Percentiles rank a stretch among this genome's conserved stretches.
phyloP scores from a whole-genome alignment of 2,113 vertebrate species.

The Amia ocellicauda region DNA sequence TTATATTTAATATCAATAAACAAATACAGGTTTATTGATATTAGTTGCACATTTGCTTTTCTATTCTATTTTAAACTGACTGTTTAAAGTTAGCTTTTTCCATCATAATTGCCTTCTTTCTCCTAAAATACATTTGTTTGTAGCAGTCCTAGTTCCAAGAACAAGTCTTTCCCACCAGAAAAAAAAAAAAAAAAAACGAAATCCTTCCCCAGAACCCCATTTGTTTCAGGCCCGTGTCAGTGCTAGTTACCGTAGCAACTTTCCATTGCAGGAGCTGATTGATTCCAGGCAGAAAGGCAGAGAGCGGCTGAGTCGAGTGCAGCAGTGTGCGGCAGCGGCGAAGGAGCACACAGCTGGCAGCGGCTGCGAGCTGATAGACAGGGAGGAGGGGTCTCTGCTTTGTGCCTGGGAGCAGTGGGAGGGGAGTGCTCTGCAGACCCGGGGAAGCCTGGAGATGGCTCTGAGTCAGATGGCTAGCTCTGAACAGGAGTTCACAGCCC shows the following conservation, averaged over 20 bases:
- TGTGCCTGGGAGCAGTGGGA: slow-evolving; percentile 92
- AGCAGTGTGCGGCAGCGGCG: slow-evolving; percentile 68
- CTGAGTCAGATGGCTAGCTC: slow-evolving; percentile 74
- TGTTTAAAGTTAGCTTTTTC: no score
- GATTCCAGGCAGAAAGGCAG: slow-evolving; percentile 81
- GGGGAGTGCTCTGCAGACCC: slow-evolving; percentile 69
- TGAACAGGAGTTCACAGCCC: slow-evolving; percentile 74
- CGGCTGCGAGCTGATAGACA: slow-evolving; percentile 76
- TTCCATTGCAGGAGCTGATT: slow-evolving; percentile 86
- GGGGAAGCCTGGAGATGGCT: slow-evolving; percentile 67
- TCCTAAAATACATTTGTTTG: slow-evolving; percentile 33
- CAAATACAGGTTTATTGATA: no score
- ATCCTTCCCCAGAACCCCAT: slow-evolving; percentile 14
- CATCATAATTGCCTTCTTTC: no score
- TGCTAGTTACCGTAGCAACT: slow-evolving; percentile 78
- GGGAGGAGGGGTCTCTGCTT: slow-evolving; percentile 83
- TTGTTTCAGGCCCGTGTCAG: slow-evolving; percentile 45
- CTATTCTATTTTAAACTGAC: no score
- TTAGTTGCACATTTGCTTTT: no score
- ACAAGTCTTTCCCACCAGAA: slow-evolving; percentile 26
- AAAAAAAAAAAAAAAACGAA: neutral
- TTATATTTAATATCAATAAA: no score
- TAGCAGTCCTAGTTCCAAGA: slow-evolving; percentile 28
- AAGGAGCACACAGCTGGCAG: slow-evolving; percentile 71
- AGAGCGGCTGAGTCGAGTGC: slow-evolving; percentile 77